phyloP scores from a whole-genome alignment of 2,888 invertebrate species.

The Dolichopus griseipennis region DNA sequence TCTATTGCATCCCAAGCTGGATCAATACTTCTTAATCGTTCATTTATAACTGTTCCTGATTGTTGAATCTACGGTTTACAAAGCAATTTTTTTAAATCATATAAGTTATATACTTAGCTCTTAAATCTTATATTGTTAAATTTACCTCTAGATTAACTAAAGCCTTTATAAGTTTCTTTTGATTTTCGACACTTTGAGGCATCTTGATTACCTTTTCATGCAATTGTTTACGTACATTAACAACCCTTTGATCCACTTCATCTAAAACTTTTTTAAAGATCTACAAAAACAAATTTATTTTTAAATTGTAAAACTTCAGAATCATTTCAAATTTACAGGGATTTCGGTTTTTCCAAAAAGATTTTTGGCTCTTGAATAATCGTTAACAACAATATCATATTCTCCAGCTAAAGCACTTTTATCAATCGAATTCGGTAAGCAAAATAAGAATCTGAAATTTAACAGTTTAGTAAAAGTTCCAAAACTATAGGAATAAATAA shows the following conservation, averaged over 20 bases:
- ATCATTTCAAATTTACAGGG: conserved; percentile 45
- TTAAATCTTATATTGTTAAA: not conserved
- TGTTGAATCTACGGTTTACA: conserved; percentile 31
- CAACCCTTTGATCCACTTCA: conserved; percentile 85
- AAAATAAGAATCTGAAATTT: conserved; percentile 65
- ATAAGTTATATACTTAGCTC: no score
- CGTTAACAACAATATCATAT: conserved; percentile 94
- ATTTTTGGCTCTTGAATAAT: conserved; percentile 92
- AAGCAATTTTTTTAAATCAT: no score
- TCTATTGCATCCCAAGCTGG: conserved; percentile 94
- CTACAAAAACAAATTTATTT: conserved; percentile 35
- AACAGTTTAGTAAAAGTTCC: not conserved
- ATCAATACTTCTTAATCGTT: conserved; percentile 55
- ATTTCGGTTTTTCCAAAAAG: conserved; percentile 91
- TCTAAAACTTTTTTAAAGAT: conserved; percentile 78
- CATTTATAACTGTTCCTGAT: conserved; percentile 32
- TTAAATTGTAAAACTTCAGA: not conserved
- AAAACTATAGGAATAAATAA: not conserved
- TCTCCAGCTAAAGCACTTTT: conserved; percentile 88
- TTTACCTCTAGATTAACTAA: conserved; percentile 62
- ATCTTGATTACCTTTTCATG: conserved; percentile 77
- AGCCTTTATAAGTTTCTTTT: conserved; percentile 82
- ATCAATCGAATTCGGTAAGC: conserved; percentile 89
- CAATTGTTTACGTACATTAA: conserved; percentile 69
- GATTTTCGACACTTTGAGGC: conserved; percentile 88